Percentiles rank a stretch among this genome's conserved stretches.
Conservation (phyloP, 2,888 invertebrate species). For the Lagria hirta region DNA sequence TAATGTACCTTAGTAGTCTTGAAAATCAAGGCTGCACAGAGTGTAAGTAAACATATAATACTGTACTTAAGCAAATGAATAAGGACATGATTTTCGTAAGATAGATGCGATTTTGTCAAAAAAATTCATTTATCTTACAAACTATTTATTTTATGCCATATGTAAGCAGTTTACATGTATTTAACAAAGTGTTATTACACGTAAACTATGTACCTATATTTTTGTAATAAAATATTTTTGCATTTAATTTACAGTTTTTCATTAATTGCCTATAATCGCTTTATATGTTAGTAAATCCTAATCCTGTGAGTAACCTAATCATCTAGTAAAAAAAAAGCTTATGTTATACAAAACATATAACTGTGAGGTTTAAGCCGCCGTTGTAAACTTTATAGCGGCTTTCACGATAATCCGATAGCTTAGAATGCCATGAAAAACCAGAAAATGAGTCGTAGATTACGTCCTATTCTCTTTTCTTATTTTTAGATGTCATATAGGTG, state of each 20-base stretch:
- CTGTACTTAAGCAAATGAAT: slow-evolving; percentile 25
- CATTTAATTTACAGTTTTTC: slow-evolving; percentile 9
- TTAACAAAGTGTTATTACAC: slow-evolving; percentile 12
- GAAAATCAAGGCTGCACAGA: slow-evolving; percentile 27
- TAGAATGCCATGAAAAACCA: too few species aligned
- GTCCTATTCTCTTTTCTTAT: too few species aligned
- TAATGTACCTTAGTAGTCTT: slow-evolving; percentile 26
- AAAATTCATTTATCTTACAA: slow-evolving; percentile 14
- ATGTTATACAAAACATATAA: too few species aligned
- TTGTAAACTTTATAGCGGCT: too few species aligned
- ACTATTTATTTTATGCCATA: slow-evolving; percentile 33
- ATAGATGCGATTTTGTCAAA: slow-evolving; percentile 17
- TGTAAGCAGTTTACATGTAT: slow-evolving; percentile 29
- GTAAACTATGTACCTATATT: slow-evolving; percentile 27
- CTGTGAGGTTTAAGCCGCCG: too few species aligned
- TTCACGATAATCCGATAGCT: too few species aligned
- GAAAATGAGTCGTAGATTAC: too few species aligned
- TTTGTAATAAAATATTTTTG: slow-evolving; percentile 26
- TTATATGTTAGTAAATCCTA: too few species aligned
- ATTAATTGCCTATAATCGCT: not conserved
- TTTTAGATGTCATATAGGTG: too few species aligned
- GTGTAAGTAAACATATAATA: slow-evolving; percentile 22
- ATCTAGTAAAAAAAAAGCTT: too few species aligned
- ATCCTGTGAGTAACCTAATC: too few species aligned
- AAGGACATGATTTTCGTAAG: slow-evolving; percentile 32